Conservation (phyloP, 2,888 invertebrate genomes). For the Sylvicola fuscatus region DNA sequence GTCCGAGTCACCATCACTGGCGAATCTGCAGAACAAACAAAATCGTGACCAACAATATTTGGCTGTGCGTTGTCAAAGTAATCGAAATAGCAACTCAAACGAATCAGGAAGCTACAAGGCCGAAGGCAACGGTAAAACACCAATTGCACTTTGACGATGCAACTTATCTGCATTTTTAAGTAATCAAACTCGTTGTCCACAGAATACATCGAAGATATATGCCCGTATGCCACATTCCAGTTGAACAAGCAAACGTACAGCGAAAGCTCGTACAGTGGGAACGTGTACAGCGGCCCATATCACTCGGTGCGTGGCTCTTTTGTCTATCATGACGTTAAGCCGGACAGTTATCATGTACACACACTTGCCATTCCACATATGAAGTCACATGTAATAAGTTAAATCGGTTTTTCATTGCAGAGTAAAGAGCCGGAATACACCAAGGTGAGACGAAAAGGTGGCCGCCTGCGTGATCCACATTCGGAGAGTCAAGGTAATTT, state of each 20-base stretch:
- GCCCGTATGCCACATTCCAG: conserved; percentile 84
- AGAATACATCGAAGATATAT: conserved; percentile 86
- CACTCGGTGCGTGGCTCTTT: conserved; percentile 71
- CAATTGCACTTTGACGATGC: no score
- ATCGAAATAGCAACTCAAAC: conserved; percentile 24
- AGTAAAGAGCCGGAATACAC: conserved; percentile 67
- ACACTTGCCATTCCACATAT: conserved; percentile 1
- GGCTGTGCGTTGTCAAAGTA: conserved; percentile 34
- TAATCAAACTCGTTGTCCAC: conserved; percentile 11
- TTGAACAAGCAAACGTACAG: conserved; percentile 69
- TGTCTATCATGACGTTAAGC: conserved; percentile 76
- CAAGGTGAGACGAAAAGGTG: conserved; percentile 66
- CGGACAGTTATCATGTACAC: conserved; percentile 26
- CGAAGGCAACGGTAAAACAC: conserved; percentile 19
- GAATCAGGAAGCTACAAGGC: conserved; percentile 35
- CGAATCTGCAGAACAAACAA: conserved; percentile 60
- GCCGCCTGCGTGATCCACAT: conserved; percentile 55
- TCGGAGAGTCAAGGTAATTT: conserved; percentile 62
- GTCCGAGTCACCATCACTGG: conserved; percentile 57
- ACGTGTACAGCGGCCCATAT: conserved; percentile 71
- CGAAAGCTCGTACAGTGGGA: conserved; percentile 78
- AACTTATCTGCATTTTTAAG: no score
- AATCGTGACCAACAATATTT: conserved; percentile 60
- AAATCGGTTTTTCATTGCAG: conserved; percentile 20
- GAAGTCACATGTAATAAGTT: conserved; percentile 1